Percentiles rank a stretch among this genome's conserved stretches.
These are phyloP conservation scores for Meteorus colon DNA, from an alignment of 2,888 invertebrate species.

Conservation along the genomic window DNA sequence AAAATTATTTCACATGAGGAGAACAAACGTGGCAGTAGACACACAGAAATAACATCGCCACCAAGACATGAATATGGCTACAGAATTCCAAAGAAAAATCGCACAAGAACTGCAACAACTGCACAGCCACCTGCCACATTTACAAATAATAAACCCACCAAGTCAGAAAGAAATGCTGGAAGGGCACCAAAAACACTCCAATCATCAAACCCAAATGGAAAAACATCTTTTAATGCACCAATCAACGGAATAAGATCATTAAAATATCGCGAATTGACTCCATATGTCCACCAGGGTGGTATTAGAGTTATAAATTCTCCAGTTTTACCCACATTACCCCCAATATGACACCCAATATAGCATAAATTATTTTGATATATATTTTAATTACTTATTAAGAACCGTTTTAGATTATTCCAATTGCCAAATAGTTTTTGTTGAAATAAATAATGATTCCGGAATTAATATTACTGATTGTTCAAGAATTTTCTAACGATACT, in stretches of 20 bases:
- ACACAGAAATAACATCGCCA: background rate
- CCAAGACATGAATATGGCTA: background rate
- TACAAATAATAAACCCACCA: background rate
- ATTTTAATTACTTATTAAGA: background rate
- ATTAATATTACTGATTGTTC: background rate
- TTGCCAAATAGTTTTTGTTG: background rate
- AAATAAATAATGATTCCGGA: constrained; percentile 6
- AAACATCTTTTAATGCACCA: background rate
- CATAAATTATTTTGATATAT: background rate
- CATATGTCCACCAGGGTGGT: background rate
- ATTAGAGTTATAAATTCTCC: background rate
- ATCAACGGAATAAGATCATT: background rate
- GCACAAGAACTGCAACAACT: background rate
- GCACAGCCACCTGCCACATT: constrained; percentile 1
- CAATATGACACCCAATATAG: background rate
- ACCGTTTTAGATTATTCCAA: background rate
- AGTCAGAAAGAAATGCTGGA: background rate
- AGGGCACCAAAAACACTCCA: background rate
- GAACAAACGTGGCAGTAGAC: constrained; percentile 14
- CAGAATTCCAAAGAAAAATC: constrained; percentile 6
- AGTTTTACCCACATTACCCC: background rate
- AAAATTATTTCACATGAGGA: constrained; percentile 8
- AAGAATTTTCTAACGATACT: background rate
- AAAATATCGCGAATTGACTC: background rate
- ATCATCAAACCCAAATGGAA: background rate